These are phyloP conservation scores for Stenopsyche tienmushanensis DNA, from an alignment of 1,140 invertebrate species.

Conservation along the genomic window DNA sequence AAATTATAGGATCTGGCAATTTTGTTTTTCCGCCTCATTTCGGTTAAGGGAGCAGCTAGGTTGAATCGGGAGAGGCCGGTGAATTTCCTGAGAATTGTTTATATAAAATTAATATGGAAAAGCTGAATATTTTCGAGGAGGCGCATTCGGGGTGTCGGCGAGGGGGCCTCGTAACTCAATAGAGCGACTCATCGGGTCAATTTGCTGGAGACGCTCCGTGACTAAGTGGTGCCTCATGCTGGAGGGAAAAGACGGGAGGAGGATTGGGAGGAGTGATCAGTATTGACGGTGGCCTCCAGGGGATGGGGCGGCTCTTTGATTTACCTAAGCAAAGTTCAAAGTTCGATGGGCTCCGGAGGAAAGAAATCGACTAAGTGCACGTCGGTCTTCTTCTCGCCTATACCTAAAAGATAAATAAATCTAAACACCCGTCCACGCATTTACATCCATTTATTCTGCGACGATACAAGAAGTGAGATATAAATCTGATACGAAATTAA, in stretches of 20 bases:
- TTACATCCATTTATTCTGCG: too few species aligned
- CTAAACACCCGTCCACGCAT: too few species aligned
- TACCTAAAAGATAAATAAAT: too few species aligned
- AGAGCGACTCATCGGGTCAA: constrained; percentile 39
- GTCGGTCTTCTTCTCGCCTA: neutral
- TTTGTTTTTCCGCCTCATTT: neutral
- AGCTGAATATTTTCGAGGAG: neutral
- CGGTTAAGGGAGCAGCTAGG: neutral
- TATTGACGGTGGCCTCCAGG: constrained; percentile 3
- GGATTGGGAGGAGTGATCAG: constrained; percentile 7
- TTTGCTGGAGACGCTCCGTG: constrained; percentile 39
- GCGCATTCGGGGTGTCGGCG: constrained; percentile 8
- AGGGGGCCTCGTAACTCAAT: constrained; percentile 35
- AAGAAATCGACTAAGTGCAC: constrained; percentile 28
- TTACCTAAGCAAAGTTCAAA: constrained; percentile 31
- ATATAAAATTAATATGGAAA: constrained; percentile 26
- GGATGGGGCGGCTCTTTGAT: constrained; percentile 19
- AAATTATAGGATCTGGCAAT: neutral
- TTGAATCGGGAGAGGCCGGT: neutral
- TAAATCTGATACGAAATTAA: too few species aligned
- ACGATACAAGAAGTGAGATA: too few species aligned
- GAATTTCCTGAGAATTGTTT: constrained; percentile 15
- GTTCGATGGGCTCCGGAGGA: constrained; percentile 11
- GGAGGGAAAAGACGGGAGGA: neutral
- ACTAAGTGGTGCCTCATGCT: constrained; percentile 34